These are phyloP conservation scores for Anorthoa munda DNA, from an alignment of 2,888 invertebrate species.

Conservation along the genomic window DNA sequence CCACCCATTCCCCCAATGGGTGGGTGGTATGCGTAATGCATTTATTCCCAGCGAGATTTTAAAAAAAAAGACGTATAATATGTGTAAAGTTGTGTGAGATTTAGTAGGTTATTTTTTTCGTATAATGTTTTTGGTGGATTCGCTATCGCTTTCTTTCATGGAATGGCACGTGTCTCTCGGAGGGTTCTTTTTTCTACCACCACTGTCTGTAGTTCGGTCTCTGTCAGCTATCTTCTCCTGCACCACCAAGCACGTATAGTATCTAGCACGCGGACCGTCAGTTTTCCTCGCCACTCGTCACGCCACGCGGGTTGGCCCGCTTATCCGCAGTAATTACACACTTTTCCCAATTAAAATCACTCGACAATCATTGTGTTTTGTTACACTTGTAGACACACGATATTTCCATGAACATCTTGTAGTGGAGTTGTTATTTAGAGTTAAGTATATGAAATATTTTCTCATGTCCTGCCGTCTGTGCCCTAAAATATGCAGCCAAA, in stretches of 20 bases:
- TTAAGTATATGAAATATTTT: neutral
- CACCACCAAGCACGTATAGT: slow-evolving; percentile 18
- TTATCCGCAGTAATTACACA: slow-evolving; percentile 67
- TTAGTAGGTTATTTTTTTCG: too few relatives aligned
- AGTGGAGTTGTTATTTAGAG: neutral
- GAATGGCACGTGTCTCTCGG: too few relatives aligned
- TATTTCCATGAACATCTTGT: neutral
- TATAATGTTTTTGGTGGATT: too few relatives aligned
- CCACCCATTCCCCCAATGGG: too few relatives aligned
- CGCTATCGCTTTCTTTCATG: too few relatives aligned
- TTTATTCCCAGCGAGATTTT: too few relatives aligned
- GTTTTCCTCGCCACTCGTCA: slow-evolving; percentile 70
- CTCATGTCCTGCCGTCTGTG: too few relatives aligned
- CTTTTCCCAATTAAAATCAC: slow-evolving; percentile 75
- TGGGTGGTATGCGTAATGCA: too few relatives aligned
- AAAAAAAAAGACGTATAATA: too few relatives aligned
- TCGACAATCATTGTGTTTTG: slow-evolving; percentile 55
- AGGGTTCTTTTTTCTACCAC: too few relatives aligned
- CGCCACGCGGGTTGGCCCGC: slow-evolving; percentile 61
- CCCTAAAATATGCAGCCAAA: too few relatives aligned
- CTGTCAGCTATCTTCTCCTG: neutral
- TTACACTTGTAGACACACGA: slow-evolving; percentile 25
- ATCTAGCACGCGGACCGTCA: slow-evolving; percentile 44
- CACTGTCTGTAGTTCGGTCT: neutral
- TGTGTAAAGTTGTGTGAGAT: too few relatives aligned